Percentiles rank a stretch among this genome's conserved stretches.
These are phyloP conservation scores for Chaetodon trifascialis DNA, from an alignment of 2,113 vertebrate genomes.

Conservation along the genomic window DNA sequence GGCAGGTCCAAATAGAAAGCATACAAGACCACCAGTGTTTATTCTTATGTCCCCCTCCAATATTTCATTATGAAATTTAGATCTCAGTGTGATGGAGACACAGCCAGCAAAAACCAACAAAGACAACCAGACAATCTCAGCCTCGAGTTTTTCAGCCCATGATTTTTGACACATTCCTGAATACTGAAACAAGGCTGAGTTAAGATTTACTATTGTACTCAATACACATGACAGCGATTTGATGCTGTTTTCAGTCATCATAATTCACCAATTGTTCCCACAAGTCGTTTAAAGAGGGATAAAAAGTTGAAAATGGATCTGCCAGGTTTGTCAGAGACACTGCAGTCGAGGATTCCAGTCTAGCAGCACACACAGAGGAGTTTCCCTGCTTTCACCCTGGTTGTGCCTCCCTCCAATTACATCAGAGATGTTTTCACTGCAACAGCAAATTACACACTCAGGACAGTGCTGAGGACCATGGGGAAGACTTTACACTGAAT, in stretches of 20 bases:
- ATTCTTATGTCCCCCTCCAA: background rate
- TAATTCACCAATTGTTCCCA: background rate
- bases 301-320: background rate
- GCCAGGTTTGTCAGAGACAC: background rate
- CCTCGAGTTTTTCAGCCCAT: background rate
- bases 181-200: background rate
- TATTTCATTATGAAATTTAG: background rate
- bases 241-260: background rate
- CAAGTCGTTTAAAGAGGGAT: background rate
- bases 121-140: background rate
- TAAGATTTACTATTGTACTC: background rate
- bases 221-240: background rate
- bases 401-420: background rate
- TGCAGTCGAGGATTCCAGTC: background rate
- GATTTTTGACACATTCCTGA: conserved; percentile 2
- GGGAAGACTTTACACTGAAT: background rate
- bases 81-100: background rate
- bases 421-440: conserved; percentile 7
- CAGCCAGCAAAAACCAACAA: background rate
- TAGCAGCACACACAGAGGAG: background rate
- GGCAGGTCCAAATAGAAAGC: background rate
- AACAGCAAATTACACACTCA: background rate
- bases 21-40: background rate
- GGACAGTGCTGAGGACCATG: background rate
- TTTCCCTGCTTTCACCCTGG: background rate